Conservation (phyloP, 2,797 vertebrate species). For the Acestrorhynchus altus region DNA sequence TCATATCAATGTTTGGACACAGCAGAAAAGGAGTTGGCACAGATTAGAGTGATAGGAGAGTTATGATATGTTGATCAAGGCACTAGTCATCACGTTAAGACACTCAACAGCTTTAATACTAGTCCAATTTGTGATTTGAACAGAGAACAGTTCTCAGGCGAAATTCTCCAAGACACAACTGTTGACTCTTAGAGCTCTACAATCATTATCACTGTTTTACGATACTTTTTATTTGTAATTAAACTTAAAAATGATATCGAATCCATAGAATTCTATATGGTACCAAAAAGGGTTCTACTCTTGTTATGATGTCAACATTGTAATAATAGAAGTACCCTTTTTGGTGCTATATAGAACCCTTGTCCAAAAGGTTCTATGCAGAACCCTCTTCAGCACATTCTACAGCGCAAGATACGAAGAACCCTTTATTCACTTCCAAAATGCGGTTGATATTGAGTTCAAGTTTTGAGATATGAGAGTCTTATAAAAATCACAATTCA, state of each 20-base stretch:
- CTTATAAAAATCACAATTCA: not conserved
- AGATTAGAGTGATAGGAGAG: slow-evolving; percentile 33
- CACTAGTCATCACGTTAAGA: slow-evolving; percentile 27
- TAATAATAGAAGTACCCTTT: too few relatives aligned
- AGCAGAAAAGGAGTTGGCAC: slow-evolving; percentile 34
- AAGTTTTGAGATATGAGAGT: too few relatives aligned
- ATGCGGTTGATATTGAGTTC: too few relatives aligned
- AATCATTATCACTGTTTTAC: not conserved
- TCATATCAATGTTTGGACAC: slow-evolving; percentile 49
- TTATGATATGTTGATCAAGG: slow-evolving; percentile 46
- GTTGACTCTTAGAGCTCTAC: not conserved
- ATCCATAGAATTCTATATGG: too few relatives aligned
- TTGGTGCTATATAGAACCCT: too few relatives aligned
- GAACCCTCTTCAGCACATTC: too few relatives aligned
- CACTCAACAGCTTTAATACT: slow-evolving; percentile 19
- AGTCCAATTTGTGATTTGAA: not conserved
- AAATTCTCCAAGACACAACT: not conserved
- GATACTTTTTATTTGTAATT: not conserved
- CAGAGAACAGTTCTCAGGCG: not conserved
- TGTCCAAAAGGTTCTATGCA: too few relatives aligned
- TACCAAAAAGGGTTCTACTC: too few relatives aligned
- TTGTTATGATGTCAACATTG: too few relatives aligned
- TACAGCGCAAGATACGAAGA: too few relatives aligned
- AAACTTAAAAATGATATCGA: too few relatives aligned
- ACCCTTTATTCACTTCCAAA: too few relatives aligned